These are phyloP conservation scores for Pardalotus punctatus DNA, from an alignment of 2,113 vertebrate species.

Conservation along the genomic window DNA sequence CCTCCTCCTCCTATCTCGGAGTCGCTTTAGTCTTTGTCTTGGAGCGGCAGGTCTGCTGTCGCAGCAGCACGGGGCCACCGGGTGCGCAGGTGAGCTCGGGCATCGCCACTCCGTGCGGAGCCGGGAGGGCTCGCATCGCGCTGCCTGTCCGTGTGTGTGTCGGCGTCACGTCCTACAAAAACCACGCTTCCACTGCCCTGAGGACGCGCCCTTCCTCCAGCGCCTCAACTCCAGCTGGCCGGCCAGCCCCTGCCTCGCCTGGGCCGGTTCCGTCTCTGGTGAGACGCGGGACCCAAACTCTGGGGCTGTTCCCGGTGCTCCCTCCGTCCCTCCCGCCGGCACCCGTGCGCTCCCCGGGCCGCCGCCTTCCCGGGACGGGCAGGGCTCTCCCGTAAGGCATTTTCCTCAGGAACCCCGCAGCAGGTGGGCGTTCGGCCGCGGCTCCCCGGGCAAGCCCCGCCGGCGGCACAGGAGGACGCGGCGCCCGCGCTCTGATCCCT, in stretches of 20 bases:
- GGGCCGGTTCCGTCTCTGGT: fast-evolving
- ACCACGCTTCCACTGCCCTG: background rate
- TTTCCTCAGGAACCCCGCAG: background rate
- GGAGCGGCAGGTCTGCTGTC: background rate
- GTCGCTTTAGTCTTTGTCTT: fast-evolving
- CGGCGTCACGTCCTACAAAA: fast-evolving
- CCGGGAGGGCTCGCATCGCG: fast-evolving
- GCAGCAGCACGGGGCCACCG: background rate
- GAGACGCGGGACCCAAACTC: background rate
- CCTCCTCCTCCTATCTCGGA: background rate
- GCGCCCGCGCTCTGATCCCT: background rate
- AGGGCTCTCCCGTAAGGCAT: background rate
- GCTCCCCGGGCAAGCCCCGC: background rate
- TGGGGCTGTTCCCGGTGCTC: background rate
- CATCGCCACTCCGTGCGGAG: background rate
- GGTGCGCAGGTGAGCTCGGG: fast-evolving
- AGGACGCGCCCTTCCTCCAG: fast-evolving
- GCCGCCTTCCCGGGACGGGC: background rate
- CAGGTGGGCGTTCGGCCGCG: background rate
- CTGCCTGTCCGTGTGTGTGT: too few species aligned
- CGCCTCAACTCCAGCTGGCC: fast-evolving
- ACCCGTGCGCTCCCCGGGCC: background rate
- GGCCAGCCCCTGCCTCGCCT: background rate
- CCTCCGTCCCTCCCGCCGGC: background rate
- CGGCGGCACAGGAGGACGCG: background rate